phyloP scores from a whole-genome alignment of 2,113 vertebrate species.

The Geothlypis trichas region DNA sequence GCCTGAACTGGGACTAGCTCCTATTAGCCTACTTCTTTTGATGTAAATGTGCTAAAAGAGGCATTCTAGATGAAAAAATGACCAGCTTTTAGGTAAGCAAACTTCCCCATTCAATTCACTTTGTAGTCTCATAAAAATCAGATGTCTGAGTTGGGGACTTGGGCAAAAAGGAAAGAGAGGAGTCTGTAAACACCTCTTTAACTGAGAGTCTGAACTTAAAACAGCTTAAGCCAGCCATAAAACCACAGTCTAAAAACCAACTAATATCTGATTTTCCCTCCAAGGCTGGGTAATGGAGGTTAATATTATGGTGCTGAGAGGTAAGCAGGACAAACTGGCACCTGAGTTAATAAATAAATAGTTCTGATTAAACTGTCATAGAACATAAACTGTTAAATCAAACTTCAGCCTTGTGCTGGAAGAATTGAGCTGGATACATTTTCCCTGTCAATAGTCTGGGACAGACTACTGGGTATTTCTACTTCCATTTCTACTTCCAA shows the following conservation, averaged over 20 bases:
- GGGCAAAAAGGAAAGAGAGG: neutral
- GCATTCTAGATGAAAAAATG: neutral
- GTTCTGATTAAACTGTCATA: conserved; percentile 1
- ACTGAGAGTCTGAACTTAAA: neutral
- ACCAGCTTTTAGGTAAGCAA: neutral
- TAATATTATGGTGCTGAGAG: neutral
- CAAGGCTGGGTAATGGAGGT: neutral
- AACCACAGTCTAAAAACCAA: neutral
- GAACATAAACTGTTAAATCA: neutral
- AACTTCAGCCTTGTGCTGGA: neutral
- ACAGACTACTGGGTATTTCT: neutral
- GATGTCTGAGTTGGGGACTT: neutral
- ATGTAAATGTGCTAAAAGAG: neutral
- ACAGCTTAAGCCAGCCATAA: neutral
- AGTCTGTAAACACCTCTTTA: neutral
- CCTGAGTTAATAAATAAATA: conserved; percentile 25
- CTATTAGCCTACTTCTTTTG: neutral
- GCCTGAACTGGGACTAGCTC: neutral
- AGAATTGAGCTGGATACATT: neutral
- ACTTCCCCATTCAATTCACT: neutral
- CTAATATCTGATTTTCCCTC: neutral
- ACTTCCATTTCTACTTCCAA: neutral
- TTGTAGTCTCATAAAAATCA: neutral
- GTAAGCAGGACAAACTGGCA: neutral
- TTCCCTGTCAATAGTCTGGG: neutral